These are phyloP conservation scores for Bombus confusus DNA, from an alignment of 1,140 invertebrate genomes.

Conservation along the genomic window DNA sequence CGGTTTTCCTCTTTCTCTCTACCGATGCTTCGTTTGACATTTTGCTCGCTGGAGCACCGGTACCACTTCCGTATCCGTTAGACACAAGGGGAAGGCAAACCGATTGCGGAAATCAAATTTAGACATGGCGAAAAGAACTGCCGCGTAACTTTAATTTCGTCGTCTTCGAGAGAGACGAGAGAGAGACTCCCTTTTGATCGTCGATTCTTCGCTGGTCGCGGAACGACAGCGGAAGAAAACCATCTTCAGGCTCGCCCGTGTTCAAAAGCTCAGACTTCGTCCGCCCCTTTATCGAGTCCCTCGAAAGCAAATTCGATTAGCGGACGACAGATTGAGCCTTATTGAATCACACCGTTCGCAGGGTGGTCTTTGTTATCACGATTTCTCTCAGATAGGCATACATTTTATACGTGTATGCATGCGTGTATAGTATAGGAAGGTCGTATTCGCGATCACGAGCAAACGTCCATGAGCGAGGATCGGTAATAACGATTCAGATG, in stretches of 20 bases:
- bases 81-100: not conserved
- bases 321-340: constrained; percentile 62
- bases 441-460: constrained; percentile 2
- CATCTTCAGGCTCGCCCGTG: not conserved
- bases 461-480: constrained; percentile 25
- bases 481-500: constrained; percentile 49
- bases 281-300: constrained; percentile 4
- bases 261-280: constrained; percentile 8
- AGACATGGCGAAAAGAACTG: not conserved
- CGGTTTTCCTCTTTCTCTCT: not conserved
- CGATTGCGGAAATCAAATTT: constrained; percentile 27
- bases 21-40: not conserved
- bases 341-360: constrained; percentile 63
- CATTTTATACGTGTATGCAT: not conserved
- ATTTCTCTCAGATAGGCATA: not conserved
- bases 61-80: not conserved
- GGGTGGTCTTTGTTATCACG: constrained; percentile 59
- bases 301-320: constrained; percentile 67
- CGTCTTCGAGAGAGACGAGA: constrained; percentile 4
- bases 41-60: not conserved
- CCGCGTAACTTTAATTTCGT: constrained; percentile 27
- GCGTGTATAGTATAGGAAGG: not conserved
- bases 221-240: constrained; percentile 13
- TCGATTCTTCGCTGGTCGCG: not conserved
- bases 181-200: constrained; percentile 20